These are phyloP conservation scores for Mallotus villosus DNA, from an alignment of 2,797 vertebrate genomes.

Conservation along the genomic window DNA sequence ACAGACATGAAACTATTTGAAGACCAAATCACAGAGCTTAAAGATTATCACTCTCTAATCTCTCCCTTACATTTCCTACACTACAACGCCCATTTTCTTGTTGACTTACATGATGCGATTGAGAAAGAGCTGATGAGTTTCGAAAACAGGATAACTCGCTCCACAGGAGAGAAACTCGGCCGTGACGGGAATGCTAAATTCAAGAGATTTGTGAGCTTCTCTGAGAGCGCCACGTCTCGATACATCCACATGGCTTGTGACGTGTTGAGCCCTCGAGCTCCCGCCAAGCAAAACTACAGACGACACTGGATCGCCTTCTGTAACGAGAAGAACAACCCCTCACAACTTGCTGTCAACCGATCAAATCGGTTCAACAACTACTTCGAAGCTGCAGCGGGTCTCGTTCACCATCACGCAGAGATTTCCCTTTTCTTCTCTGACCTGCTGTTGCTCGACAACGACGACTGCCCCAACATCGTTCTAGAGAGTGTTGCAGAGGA, in stretches of 20 bases:
- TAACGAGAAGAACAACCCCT: conserved; percentile 70
- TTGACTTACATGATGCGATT: conserved; percentile 63
- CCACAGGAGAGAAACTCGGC: conserved; percentile 68
- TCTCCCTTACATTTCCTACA: conserved; percentile 70
- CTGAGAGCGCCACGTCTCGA: conserved; percentile 74
- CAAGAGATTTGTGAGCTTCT: conserved; percentile 66
- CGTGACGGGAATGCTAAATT: conserved; percentile 72
- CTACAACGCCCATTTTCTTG: conserved; percentile 70
- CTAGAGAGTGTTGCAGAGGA: conserved; percentile 74
- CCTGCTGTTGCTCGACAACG: conserved; percentile 58
- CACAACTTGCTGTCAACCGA: conserved; percentile 52
- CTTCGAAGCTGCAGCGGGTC: conserved; percentile 72
- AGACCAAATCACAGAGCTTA: conserved; percentile 41
- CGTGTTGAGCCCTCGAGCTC: conserved; percentile 56
- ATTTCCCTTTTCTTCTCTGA: conserved; percentile 74
- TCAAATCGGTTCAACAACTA: conserved; percentile 68
- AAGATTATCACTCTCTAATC: conserved; percentile 32
- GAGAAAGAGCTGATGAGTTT: conserved; percentile 70
- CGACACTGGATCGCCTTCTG: conserved; percentile 79
- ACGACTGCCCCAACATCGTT: conserved; percentile 61
- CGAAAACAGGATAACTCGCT: conserved; percentile 65
- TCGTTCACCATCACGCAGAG: conserved; percentile 76
- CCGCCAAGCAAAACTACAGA: conserved; percentile 52
- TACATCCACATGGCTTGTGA: conserved; percentile 76
- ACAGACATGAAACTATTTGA: conserved; percentile 65